These are phyloP conservation scores for Lytechinus pictus DNA, from an alignment of 35 echinoderm and acorn worm genomes.

Conservation along the genomic window DNA sequence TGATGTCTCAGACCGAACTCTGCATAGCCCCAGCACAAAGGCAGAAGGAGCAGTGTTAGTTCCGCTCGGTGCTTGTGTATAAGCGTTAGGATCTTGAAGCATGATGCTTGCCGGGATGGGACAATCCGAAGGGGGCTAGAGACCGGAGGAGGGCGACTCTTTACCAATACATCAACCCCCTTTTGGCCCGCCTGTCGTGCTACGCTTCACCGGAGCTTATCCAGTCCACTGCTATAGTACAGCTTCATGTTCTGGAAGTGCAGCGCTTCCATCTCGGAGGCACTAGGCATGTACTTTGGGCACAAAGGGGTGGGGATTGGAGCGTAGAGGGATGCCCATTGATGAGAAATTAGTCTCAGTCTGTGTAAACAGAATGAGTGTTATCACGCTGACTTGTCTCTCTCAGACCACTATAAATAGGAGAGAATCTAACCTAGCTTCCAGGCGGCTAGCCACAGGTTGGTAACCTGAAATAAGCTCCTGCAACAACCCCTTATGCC, in stretches of 20 bases:
- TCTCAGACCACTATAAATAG: neutral
- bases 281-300: neutral
- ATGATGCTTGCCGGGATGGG: neutral
- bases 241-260: neutral
- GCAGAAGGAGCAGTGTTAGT: slow-evolving; percentile 8
- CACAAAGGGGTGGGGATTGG: neutral
- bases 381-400: slow-evolving; percentile 15
- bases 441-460: neutral
- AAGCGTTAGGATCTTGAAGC: neutral
- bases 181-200: neutral
- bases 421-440: neutral
- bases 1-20: slow-evolving; percentile 7
- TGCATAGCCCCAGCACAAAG: neutral
- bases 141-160: neutral
- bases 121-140: neutral
- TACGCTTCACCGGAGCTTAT: slow-evolving; percentile 5
- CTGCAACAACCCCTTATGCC: too few relatives aligned
- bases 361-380: slow-evolving; percentile 29
- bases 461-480: too few relatives aligned
- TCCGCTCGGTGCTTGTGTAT: neutral
- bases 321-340: slow-evolving; percentile 17
- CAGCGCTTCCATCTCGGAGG: neutral
- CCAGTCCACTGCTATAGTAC: neutral
- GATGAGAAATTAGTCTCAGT: slow-evolving; percentile 39
- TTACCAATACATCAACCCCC: neutral